Evolutionary conservation across 2,888 invertebrate genomes (phyloP).

Genomic region (Meiosimyza decipiens): DNA sequence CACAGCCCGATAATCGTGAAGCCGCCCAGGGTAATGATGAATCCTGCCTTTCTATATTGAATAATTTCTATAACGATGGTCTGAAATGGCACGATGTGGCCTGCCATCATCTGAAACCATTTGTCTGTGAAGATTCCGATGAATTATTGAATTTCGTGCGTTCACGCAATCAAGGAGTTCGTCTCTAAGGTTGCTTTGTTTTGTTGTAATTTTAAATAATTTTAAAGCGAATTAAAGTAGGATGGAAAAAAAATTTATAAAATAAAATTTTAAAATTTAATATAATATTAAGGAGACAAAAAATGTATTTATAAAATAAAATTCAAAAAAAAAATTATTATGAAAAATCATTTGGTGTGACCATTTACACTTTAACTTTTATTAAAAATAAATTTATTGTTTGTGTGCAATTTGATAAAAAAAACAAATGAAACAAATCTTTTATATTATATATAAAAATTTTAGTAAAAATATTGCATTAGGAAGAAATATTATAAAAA

Average conservation of each 20-base stretch:
- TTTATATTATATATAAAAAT: constrained; percentile 29
- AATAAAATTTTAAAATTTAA: not conserved
- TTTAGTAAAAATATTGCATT: constrained; percentile 11
- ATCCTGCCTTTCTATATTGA: constrained; percentile 87
- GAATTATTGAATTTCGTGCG: constrained; percentile 90
- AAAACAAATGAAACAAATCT: not conserved
- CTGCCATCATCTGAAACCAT: constrained; percentile 86
- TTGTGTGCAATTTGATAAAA: constrained; percentile 4
- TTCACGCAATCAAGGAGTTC: constrained; percentile 86
- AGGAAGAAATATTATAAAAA: too few species aligned
- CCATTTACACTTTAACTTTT: too few species aligned
- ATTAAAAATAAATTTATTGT: not conserved
- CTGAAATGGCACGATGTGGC: constrained; percentile 90
- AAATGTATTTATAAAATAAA: constrained; percentile 24
- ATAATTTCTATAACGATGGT: constrained; percentile 92
- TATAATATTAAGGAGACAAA: constrained; percentile 21
- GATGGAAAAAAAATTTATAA: not conserved
- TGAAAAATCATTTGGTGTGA: constrained; percentile 8
- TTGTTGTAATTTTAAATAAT: constrained; percentile 28
- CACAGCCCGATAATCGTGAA: constrained; percentile 91
- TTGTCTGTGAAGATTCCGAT: constrained; percentile 92
- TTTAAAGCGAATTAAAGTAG: constrained; percentile 9
- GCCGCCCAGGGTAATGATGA: constrained; percentile 93
- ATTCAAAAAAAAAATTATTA: not conserved
- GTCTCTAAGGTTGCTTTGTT: constrained; percentile 71